Conservation (phyloP, 2,113 vertebrate genomes). For the Heterotilapia buettikoferi region DNA sequence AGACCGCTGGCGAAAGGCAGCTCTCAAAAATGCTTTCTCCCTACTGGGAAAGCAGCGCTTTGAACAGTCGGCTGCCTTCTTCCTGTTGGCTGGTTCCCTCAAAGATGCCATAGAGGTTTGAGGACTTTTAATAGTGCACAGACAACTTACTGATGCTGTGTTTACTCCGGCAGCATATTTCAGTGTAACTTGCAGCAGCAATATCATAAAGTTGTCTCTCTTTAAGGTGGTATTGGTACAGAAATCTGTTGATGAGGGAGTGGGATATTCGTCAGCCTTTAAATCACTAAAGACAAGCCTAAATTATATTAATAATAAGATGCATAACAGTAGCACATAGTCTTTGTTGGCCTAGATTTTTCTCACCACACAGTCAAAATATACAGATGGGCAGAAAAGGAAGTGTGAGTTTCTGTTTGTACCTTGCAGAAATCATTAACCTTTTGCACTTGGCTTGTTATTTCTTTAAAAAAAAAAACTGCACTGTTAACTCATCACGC, state of each 20-base stretch:
- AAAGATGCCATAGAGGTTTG: constrained; percentile 97
- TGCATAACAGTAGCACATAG: background rate
- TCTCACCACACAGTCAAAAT: constrained; percentile 43
- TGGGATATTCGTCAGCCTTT: constrained; percentile 16
- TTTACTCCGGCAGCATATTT: background rate
- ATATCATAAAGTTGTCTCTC: background rate
- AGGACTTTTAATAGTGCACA: background rate
- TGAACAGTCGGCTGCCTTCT: constrained; percentile 96
- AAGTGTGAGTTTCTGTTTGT: background rate
- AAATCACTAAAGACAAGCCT: constrained; percentile 14
- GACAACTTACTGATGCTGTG: background rate
- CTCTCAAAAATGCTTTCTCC: constrained; percentile 96
- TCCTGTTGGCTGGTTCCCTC: constrained; percentile 92
- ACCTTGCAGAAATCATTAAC: background rate
- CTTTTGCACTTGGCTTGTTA: background rate
- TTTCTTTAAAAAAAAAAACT: background rate
- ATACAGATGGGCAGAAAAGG: constrained; percentile 30
- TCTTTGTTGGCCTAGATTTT: constrained; percentile 49
- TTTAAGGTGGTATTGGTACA: background rate
- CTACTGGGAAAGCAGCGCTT: constrained; percentile 97
- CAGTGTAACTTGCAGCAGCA: background rate
- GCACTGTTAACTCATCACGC: background rate
- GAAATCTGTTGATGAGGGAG: background rate
- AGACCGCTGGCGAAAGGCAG: constrained; percentile 95
- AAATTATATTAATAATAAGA: constrained; percentile 59